Conservation (phyloP, 1,140 invertebrate genomes). For the Globodera rostochiensis region DNA sequence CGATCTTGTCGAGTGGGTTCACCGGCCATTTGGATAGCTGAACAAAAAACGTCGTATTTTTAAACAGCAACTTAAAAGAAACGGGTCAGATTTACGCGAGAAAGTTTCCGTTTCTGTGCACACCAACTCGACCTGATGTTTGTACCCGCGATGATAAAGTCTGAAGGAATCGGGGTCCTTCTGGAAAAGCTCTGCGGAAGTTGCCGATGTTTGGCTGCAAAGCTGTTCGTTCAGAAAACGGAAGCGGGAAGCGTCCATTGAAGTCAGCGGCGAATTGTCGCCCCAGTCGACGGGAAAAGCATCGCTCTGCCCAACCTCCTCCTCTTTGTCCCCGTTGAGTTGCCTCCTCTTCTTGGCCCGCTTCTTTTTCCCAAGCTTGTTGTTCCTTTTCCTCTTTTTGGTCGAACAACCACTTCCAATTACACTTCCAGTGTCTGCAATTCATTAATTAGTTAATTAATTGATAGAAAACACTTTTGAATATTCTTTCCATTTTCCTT, state of each 20-base stretch:
- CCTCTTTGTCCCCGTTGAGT: constrained; percentile 2
- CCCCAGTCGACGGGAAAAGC: not conserved
- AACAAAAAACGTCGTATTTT: constrained; percentile 16
- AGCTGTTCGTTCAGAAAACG: constrained; percentile 85
- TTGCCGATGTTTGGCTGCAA: constrained; percentile 76
- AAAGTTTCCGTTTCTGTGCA: not conserved
- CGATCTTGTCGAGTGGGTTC: constrained; percentile 84
- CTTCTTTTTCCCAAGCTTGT: constrained; percentile 5
- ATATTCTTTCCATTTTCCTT: too few relatives aligned
- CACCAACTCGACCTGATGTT: constrained; percentile 66
- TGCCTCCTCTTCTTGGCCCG: constrained; percentile 34
- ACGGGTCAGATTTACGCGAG: not conserved
- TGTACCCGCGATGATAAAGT: constrained; percentile 87
- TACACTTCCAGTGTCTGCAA: not conserved
- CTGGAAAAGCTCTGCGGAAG: constrained; percentile 77
- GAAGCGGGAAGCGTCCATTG: constrained; percentile 65
- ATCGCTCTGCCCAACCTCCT: not conserved
- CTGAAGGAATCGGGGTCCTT: constrained; percentile 78
- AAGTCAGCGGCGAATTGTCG: constrained; percentile 37
- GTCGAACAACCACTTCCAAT: not conserved
- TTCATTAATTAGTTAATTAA: too few relatives aligned
- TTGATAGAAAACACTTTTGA: too few relatives aligned
- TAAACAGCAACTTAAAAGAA: not conserved
- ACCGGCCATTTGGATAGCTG: constrained; percentile 87
- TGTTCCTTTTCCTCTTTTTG: not conserved